phyloP scores from a whole-genome alignment of 2,113 vertebrate genomes.

The Mobula birostris region DNA sequence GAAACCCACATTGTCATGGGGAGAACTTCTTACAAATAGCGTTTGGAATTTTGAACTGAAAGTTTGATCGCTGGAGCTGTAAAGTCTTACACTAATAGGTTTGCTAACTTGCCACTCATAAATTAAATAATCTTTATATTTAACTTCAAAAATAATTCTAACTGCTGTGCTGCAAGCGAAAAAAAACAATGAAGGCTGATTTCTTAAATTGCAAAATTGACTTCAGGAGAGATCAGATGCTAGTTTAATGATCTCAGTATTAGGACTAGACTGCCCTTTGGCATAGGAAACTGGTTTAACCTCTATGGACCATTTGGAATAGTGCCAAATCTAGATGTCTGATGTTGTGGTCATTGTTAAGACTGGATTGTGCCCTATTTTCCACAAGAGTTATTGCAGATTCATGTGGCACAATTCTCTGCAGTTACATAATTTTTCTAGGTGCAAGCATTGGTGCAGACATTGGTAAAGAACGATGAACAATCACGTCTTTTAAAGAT shows the following conservation, averaged over 20 bases:
- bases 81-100: no score
- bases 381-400: neutral
- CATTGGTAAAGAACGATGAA: neutral
- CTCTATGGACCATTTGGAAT: neutral
- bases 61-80: no score
- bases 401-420: neutral
- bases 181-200: neutral
- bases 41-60: no score
- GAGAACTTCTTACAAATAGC: no score
- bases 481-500: neutral
- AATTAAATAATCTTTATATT: no score
- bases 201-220: neutral
- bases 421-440: neutral
- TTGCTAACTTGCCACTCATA: neutral
- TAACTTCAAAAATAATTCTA: neutral
- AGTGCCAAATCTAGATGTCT: neutral
- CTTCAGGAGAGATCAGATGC: neutral
- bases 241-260: neutral
- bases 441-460: neutral
- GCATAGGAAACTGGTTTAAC: neutral
- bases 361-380: neutral
- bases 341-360: neutral
- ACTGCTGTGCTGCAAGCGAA: neutral
- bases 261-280: neutral
- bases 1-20: no score